A percentile compares a stretch with the other conserved stretches of the same genome.
Conservation (phyloP, 2,113 vertebrate genomes). For the Noturus placidus region DNA sequence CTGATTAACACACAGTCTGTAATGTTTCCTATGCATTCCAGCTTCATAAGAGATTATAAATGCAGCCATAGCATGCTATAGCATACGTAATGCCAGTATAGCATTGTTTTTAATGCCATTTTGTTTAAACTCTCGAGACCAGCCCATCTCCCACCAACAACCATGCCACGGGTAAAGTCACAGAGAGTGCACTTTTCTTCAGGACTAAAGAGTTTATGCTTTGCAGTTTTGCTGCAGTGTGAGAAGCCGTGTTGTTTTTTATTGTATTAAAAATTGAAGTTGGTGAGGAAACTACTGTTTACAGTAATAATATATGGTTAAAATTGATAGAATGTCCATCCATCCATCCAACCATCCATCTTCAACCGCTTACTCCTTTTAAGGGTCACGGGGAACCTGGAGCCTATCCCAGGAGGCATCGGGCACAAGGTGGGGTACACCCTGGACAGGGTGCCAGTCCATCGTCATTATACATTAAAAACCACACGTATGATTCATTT, state of each 20-base stretch:
- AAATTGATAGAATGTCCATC: background rate
- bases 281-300: background rate
- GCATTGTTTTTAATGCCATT: too few relatives aligned
- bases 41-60: background rate
- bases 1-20: background rate
- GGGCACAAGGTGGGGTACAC: too few relatives aligned
- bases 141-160: too few relatives aligned
- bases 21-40: background rate
- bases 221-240: too few relatives aligned
- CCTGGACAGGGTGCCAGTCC: too few relatives aligned
- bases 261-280: background rate
- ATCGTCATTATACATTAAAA: background rate
- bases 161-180: too few relatives aligned
- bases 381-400: too few relatives aligned
- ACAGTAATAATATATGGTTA: background rate
- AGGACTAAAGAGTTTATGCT: background rate
- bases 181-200: background rate
- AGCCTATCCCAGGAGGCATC: too few relatives aligned
- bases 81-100: too few relatives aligned
- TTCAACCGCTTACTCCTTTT: too few relatives aligned
- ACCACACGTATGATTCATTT: background rate
- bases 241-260: background rate
- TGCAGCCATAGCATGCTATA: background rate
- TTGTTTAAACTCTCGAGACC: too few relatives aligned
- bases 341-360: too few relatives aligned